These are phyloP conservation scores for Melikaiella ostensackeni DNA, from an alignment of 2,888 invertebrate species.

Conservation along the genomic window DNA sequence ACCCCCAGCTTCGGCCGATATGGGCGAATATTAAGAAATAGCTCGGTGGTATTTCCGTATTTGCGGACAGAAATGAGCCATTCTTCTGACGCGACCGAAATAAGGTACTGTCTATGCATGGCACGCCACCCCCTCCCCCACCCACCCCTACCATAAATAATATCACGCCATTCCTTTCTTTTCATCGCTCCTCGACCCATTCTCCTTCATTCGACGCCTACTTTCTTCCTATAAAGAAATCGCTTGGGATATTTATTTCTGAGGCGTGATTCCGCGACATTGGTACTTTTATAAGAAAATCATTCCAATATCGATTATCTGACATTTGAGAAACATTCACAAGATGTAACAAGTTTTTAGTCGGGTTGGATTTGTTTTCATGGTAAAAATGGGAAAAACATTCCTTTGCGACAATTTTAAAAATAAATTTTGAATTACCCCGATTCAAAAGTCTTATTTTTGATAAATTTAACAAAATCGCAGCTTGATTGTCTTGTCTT, in stretches of 20 bases:
- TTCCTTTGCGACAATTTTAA: no score
- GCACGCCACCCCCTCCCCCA: conserved; percentile 70
- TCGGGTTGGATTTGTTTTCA: no score
- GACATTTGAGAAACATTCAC: neutral
- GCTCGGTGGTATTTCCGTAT: conserved; percentile 71
- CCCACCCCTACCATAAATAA: conserved; percentile 72
- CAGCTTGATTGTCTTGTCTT: no score
- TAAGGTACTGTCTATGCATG: conserved; percentile 75
- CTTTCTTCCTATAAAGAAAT: conserved; percentile 43
- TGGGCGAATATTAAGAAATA: conserved; percentile 75
- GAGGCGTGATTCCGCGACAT: conserved; percentile 62
- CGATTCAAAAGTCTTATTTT: no score
- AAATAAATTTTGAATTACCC: no score
- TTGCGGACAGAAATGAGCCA: conserved; percentile 71
- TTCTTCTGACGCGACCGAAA: conserved; percentile 67
- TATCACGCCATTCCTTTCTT: conserved; percentile 63
- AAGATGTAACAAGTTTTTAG: neutral
- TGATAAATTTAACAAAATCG: no score
- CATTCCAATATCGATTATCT: neutral
- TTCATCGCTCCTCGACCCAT: conserved; percentile 54
- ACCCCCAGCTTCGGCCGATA: conserved; percentile 59
- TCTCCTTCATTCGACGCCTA: conserved; percentile 47
- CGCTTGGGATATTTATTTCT: conserved; percentile 64
- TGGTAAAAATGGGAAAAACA: no score
- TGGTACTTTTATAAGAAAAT: conserved; percentile 42